Conservation (phyloP, 2,113 vertebrate species). For the Romanogobio albipinnatus region DNA sequence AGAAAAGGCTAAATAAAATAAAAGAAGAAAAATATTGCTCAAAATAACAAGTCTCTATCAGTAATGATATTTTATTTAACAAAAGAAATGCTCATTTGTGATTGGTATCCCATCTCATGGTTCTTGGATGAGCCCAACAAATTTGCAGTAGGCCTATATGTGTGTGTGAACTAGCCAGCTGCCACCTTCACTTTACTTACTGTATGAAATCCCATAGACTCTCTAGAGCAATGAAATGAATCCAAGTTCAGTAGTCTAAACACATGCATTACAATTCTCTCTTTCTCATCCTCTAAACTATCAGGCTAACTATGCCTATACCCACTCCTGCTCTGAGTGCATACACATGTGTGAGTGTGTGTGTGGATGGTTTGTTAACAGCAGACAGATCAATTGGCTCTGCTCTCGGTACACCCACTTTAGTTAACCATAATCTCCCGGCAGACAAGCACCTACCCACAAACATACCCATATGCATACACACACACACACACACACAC, state of each 20-base stretch:
- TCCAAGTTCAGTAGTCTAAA: slow-evolving; percentile 53
- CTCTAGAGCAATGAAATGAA: slow-evolving; percentile 24
- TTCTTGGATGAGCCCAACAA: background rate
- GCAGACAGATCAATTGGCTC: slow-evolving; percentile 77
- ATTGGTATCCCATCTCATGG: background rate
- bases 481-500: background rate
- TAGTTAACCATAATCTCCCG: slow-evolving; percentile 72
- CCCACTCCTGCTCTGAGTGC: background rate
- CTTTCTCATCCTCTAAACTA: background rate
- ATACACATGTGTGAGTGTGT: slow-evolving; percentile 37
- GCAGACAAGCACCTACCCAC: slow-evolving; percentile 59
- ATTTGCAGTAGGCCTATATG: background rate
- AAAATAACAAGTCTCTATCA: background rate
- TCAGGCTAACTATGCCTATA: background rate
- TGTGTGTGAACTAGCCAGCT: background rate
- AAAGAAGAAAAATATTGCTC: background rate
- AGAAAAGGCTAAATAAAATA: too few species aligned
- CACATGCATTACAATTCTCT: slow-evolving; percentile 44
- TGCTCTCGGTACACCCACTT: slow-evolving; percentile 73
- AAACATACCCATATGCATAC: slow-evolving; percentile 45
- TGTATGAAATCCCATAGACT: slow-evolving; percentile 25
- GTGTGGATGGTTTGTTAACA: slow-evolving; percentile 73
- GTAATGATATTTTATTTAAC: background rate
- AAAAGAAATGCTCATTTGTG: background rate
- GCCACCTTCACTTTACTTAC: slow-evolving; percentile 38